These are phyloP conservation scores for Scomber scombrus DNA, from an alignment of 2,113 vertebrate species.

Conservation along the genomic window DNA sequence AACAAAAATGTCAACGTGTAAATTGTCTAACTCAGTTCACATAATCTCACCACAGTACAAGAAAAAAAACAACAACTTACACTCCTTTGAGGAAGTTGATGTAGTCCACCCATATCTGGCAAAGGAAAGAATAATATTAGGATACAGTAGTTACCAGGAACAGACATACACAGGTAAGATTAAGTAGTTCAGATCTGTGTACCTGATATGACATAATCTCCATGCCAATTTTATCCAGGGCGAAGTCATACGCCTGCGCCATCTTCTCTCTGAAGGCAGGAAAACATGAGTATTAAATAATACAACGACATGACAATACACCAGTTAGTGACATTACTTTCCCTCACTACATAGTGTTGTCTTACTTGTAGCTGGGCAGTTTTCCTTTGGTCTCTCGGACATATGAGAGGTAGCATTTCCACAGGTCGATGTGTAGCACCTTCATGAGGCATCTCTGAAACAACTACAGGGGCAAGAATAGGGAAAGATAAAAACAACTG, in stretches of 20 bases:
- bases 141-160: neutral
- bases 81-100: conserved; percentile 99
- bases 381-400: conserved; percentile 99
- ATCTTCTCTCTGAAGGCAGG: conserved; percentile 93
- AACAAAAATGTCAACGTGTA: conserved; percentile 8
- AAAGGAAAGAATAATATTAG: conserved; percentile 49
- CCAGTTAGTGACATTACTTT: too few relatives aligned
- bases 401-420: conserved; percentile 99
- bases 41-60: neutral
- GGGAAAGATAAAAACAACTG: neutral
- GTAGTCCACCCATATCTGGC: conserved; percentile 99
- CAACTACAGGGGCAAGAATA: conserved; percentile 83
- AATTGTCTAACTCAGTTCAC: neutral
- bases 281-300: neutral
- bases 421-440: conserved; percentile 99
- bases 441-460: conserved; percentile 99
- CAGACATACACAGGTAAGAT: neutral
- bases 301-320: neutral
- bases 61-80: conserved; percentile 86
- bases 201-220: conserved; percentile 99
- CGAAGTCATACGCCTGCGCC: conserved; percentile 99
- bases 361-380: conserved; percentile 99
- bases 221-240: conserved; percentile 99
- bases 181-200: conserved; percentile 39
- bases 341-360: neutral